phyloP scores from a whole-genome alignment of 2,888 invertebrate species.

The Hipparchia sbordonii region DNA sequence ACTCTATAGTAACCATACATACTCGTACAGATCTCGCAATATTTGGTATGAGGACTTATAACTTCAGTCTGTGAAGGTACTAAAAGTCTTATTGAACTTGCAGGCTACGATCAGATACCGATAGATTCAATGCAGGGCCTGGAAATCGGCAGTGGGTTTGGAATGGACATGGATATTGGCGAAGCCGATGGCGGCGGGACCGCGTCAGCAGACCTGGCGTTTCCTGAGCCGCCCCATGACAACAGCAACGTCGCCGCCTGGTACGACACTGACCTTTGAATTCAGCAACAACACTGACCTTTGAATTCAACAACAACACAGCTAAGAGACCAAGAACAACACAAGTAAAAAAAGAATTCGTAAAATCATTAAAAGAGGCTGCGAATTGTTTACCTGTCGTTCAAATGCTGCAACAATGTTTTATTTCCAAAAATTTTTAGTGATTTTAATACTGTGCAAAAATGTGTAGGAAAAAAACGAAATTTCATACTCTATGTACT shows the following conservation, averaged over 20 bases:
- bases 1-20: too few relatives aligned
- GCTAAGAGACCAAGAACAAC: background rate
- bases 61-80: background rate
- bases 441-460: too few relatives aligned
- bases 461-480: too few relatives aligned
- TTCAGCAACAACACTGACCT: background rate
- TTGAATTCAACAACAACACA: slow-evolving; percentile 89
- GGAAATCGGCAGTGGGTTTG: slow-evolving; percentile 94
- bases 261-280: slow-evolving; percentile 96
- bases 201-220: slow-evolving; percentile 89
- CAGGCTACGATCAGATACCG: slow-evolving; percentile 99
- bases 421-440: too few relatives aligned
- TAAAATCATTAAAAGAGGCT: background rate
- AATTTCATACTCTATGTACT: too few relatives aligned
- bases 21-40: background rate
- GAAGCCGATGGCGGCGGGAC: slow-evolving; percentile 91
- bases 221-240: slow-evolving; percentile 92
- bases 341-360: slow-evolving; percentile 5
- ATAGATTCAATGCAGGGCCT: slow-evolving; percentile 98
- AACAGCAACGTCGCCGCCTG: slow-evolving; percentile 97
- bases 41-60: background rate
- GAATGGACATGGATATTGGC: slow-evolving; percentile 96
- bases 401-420: too few relatives aligned
- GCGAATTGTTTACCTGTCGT: too few relatives aligned
- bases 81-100: slow-evolving; percentile 5